phyloP scores from a whole-genome alignment of 2,888 invertebrate species.

The Drepana falcataria region DNA sequence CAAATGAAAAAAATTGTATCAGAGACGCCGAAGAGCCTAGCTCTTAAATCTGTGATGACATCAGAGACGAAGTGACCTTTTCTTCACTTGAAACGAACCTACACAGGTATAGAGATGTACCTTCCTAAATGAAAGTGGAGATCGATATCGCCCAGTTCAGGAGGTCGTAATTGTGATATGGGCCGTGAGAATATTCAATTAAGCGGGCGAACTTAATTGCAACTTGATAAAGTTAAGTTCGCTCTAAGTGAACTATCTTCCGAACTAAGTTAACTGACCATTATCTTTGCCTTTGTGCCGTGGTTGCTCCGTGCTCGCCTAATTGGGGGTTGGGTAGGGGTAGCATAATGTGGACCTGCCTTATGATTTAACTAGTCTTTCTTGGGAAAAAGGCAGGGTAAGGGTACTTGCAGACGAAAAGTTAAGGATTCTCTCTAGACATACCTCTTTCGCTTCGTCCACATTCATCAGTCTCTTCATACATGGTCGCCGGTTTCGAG shows the following conservation, averaged over 20 bases:
- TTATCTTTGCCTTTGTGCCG: constrained; percentile 77
- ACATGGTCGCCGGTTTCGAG: too few species aligned
- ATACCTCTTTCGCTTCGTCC: too few species aligned
- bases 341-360: constrained; percentile 31
- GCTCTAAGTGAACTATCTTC: constrained; percentile 76
- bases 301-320: constrained; percentile 57
- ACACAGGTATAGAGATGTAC: too few species aligned
- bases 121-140: constrained; percentile 13
- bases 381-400: too few species aligned
- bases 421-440: too few species aligned
- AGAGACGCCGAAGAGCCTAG: too few species aligned
- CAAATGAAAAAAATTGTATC: too few species aligned
- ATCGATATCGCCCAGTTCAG: constrained; percentile 66
- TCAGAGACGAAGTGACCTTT: too few species aligned
- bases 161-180: constrained; percentile 69
- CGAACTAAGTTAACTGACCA: constrained; percentile 77
- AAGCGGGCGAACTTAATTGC: constrained; percentile 71
- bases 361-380: neutral
- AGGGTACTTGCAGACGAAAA: too few species aligned
- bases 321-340: constrained; percentile 53
- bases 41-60: too few species aligned
- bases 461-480: too few species aligned
- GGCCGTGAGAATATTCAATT: constrained; percentile 75
- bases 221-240: constrained; percentile 74
- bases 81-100: too few species aligned